These are phyloP conservation scores for Chanos chanos DNA, from an alignment of 2,797 vertebrate genomes.

Conservation along the genomic window DNA sequence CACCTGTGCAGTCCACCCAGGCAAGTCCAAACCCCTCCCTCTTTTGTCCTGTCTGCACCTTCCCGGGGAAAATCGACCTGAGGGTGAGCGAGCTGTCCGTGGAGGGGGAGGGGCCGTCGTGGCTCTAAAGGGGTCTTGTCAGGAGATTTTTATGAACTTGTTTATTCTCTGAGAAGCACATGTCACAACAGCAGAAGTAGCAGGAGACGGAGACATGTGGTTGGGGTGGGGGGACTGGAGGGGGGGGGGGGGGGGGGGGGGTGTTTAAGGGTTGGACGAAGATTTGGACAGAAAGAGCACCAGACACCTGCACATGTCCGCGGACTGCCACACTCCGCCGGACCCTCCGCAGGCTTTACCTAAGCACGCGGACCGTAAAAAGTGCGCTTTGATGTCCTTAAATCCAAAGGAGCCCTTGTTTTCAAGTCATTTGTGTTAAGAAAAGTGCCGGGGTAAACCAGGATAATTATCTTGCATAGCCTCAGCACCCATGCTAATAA, in stretches of 20 bases:
- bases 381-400: no score
- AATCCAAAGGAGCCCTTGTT: no score
- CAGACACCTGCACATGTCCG: constrained; percentile 57
- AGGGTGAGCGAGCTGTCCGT: background rate
- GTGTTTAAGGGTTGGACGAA: no score
- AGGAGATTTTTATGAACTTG: constrained; percentile 56
- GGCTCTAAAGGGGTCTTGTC: constrained; percentile 46
- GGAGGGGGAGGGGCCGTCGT: constrained; percentile 10
- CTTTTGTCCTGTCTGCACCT: constrained; percentile 32
- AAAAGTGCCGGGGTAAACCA: no score
- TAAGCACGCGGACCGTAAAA: no score
- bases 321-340: constrained; percentile 50
- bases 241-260: no score
- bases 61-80: constrained; percentile 43
- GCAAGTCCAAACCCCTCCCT: constrained; percentile 34
- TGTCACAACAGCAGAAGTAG: constrained; percentile 56
- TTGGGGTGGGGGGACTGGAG: background rate
- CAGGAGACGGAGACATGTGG: background rate
- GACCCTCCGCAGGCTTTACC: constrained; percentile 40
- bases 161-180: constrained; percentile 57
- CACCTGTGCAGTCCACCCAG: constrained; percentile 63
- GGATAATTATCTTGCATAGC: no score
- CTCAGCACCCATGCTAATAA: no score
- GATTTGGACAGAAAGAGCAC: constrained; percentile 49
- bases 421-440: no score